Evolutionary conservation across 2,888 invertebrate species (phyloP).

Genomic region (Drepanosiphum platanoidis): DNA sequence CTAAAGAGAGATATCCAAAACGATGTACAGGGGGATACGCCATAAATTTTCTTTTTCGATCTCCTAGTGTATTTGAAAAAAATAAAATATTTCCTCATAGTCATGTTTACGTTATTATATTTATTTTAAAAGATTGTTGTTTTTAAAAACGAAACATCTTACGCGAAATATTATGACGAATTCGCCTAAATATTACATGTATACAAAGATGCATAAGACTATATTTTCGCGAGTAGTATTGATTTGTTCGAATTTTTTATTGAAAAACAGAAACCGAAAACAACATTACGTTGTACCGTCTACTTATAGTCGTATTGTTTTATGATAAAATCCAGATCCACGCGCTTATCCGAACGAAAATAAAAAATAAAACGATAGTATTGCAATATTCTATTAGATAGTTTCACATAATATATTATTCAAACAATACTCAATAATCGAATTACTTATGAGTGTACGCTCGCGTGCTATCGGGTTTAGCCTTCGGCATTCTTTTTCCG

Average conservation of each 20-base stretch:
- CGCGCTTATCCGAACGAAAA: too few relatives aligned
- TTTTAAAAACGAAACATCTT: too few relatives aligned
- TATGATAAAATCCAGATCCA: neutral
- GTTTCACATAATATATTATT: neutral
- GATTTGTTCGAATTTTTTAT: neutral
- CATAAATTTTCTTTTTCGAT: too few relatives aligned
- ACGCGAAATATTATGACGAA: too few relatives aligned
- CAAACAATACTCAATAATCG: neutral
- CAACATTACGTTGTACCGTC: neutral
- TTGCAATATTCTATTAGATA: neutral
- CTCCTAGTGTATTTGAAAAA: too few relatives aligned
- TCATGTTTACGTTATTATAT: too few relatives aligned
- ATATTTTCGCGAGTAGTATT: neutral
- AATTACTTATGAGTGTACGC: neutral
- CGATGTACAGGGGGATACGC: too few relatives aligned
- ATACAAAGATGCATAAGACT: neutral
- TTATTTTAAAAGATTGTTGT: too few relatives aligned
- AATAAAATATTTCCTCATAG: too few relatives aligned
- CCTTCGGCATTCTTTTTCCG: neutral
- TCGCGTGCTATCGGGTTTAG: too few relatives aligned
- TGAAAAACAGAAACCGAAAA: neutral
- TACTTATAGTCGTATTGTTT: neutral
- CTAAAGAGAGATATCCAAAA: too few relatives aligned
- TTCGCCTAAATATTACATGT: too few relatives aligned
- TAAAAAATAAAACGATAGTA: neutral